These are phyloP conservation scores for Drosophila equinoxialis DNA, from an alignment of 1,140 invertebrate species.

Conservation along the genomic window DNA sequence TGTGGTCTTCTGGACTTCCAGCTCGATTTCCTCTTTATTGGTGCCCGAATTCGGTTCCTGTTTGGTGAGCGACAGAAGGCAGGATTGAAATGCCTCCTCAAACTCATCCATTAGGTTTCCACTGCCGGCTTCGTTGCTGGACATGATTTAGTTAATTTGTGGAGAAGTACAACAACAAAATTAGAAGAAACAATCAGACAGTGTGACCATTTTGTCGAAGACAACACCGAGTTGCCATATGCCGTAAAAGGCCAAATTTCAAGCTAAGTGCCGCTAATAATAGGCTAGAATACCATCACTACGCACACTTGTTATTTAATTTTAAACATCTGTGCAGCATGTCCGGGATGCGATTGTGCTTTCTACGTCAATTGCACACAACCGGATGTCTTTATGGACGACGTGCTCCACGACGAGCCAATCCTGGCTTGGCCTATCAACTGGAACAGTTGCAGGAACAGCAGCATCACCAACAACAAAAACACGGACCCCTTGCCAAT, in stretches of 20 bases:
- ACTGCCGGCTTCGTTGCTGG: slow-evolving; percentile 90
- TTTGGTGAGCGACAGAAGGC: slow-evolving; percentile 92
- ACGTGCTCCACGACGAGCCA: slow-evolving; percentile 56
- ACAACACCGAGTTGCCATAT: background rate
- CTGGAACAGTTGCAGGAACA: slow-evolving; percentile 51
- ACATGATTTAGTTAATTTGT: slow-evolving; percentile 84
- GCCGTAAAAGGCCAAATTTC: too few relatives aligned
- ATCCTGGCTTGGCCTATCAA: slow-evolving; percentile 73
- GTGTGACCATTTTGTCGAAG: background rate
- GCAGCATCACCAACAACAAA: slow-evolving; percentile 1
- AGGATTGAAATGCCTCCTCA: slow-evolving; percentile 94
- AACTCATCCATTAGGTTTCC: slow-evolving; percentile 93
- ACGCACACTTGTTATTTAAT: slow-evolving; percentile 8
- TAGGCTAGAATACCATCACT: background rate
- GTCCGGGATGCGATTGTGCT: slow-evolving; percentile 10
- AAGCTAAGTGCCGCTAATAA: too few relatives aligned
- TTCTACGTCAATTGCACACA: slow-evolving; percentile 45
- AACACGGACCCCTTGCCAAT: slow-evolving; percentile 32
- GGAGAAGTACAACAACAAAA: background rate
- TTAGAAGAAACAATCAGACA: slow-evolving; percentile 12
- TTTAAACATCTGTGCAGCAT: slow-evolving; percentile 20
- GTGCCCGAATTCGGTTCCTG: slow-evolving; percentile 88
- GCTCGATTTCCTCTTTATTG: slow-evolving; percentile 92
- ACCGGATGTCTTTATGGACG: slow-evolving; percentile 35
- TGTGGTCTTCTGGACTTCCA: slow-evolving; percentile 93